Evolutionary conservation across 53 echinoderm and acorn worm genomes (phyloP), one percentile per base, ranked within the genome.

Genomic region (Paracentrotus lividus): DNA sequence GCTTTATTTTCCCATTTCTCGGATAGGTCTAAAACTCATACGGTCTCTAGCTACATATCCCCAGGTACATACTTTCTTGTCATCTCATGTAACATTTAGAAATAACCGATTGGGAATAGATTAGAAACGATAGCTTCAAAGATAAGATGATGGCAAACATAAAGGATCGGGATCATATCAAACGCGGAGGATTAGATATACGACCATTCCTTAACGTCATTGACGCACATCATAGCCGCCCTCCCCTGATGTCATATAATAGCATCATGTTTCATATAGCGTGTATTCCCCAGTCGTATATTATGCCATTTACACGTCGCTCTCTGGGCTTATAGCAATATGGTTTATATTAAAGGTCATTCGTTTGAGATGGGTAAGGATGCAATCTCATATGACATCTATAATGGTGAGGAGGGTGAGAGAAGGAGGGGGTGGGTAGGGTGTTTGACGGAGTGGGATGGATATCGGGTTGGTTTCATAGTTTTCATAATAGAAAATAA

Each of bases 271-370:
- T 72, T 16, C 40, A 72, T 5, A 36, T 40, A 18, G 72, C n/a
- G n/a, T 20, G 33, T 72, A 72, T 72, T 72, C 72, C 36, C 72
- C 21, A 3, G 72, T 72, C 36, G 72, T 72, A 72, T 72, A 40
- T 38, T 15, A n/a, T 72, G 21, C 72, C 36, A 72, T 40, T 72
- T 72, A 72, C 72, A 72, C 72, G 72, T 72, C 72, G 5, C 72
- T 72, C 72, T 6, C 21, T 0, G 18, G 40, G 72, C 72, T 72
- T 40, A 32, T 20, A 40, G 38, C 40, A 36, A 72, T 72, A 72
- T 38, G 36, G 36, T 40, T 72, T n/a, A n/a, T n/a, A 72, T 40
- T 40, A 72, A 72, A 72, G 72, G 72, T 72, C 72, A 72, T 72
- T 38, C 72, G 72, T 72, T 72, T 38, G 5, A 72, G 72, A 72